A percentile compares a stretch with the other conserved stretches of the same genome.
Conservation (phyloP, 2,888 invertebrate species). For the Agriopis aurantiaria region DNA sequence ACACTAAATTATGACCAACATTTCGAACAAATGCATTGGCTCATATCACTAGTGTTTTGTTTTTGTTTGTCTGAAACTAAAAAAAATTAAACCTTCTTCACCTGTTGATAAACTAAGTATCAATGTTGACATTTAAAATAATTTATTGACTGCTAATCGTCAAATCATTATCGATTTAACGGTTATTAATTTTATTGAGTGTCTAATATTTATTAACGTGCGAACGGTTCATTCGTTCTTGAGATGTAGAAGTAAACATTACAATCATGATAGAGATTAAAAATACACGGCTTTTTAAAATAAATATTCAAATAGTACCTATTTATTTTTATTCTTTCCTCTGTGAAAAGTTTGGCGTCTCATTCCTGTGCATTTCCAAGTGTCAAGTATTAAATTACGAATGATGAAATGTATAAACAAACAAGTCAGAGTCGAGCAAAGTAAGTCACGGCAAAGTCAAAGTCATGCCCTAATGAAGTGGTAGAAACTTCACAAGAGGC, state of each 20-base stretch:
- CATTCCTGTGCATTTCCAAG: too few relatives aligned
- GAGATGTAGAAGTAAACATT: slow-evolving; percentile 2
- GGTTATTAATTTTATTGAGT: slow-evolving; percentile 42
- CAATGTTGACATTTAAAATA: slow-evolving; percentile 41
- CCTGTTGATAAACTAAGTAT: slow-evolving; percentile 23
- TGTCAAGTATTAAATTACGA: too few relatives aligned
- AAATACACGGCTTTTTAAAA: neutral
- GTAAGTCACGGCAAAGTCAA: too few relatives aligned
- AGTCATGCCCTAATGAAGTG: too few relatives aligned
- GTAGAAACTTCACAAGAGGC: too few relatives aligned
- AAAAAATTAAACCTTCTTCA: slow-evolving; percentile 1
- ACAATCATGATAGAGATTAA: neutral
- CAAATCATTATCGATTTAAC: slow-evolving; percentile 36
- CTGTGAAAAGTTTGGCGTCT: too few relatives aligned
- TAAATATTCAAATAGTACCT: too few relatives aligned
- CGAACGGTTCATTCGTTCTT: slow-evolving; percentile 9
- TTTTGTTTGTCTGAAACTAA: slow-evolving; percentile 1
- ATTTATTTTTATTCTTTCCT: too few relatives aligned
- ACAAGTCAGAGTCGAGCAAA: too few relatives aligned
- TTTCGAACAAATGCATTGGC: neutral
- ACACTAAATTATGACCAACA: too few relatives aligned
- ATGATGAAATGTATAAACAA: too few relatives aligned
- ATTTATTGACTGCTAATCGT: slow-evolving; percentile 41
- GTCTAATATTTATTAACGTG: slow-evolving; percentile 26
- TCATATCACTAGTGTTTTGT: neutral